Evolutionary conservation across 2,797 vertebrate species (phyloP).

Genomic region (Pipistrellus nathusii): DNA sequence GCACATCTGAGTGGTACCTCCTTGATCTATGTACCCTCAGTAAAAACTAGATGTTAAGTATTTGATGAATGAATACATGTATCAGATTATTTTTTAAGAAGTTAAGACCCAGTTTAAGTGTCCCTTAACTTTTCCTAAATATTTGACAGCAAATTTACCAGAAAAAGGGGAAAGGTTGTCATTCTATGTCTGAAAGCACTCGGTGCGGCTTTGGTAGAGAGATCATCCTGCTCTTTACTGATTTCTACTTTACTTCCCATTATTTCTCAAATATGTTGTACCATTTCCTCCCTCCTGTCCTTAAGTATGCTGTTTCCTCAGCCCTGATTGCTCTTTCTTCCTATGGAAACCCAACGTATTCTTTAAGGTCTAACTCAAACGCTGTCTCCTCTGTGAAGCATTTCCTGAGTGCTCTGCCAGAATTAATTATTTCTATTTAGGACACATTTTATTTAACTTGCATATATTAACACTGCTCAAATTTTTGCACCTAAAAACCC

Average conservation of each 20-base stretch:
- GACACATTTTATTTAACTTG: constrained; percentile 54
- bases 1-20: not conserved
- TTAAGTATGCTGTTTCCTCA: not conserved
- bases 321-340: not conserved
- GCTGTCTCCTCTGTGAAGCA: not conserved
- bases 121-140: not conserved
- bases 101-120: constrained; percentile 11
- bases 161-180: not conserved
- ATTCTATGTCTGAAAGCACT: not conserved
- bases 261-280: not conserved
- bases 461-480: constrained; percentile 12
- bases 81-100: constrained; percentile 10
- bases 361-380: not conserved
- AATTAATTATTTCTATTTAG: constrained; percentile 51
- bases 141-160: not conserved
- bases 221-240: not conserved
- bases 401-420: constrained; percentile 28
- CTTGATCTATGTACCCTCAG: not conserved
- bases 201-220: no score
- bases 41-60: not conserved
- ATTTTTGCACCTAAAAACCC: constrained; percentile 8
- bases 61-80: not conserved
- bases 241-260: not conserved
- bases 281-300: not conserved
- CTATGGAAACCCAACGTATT: not conserved